Percentiles rank a stretch among this genome's conserved stretches.
phyloP scores from a whole-genome alignment of 1,140 invertebrate genomes.

The Calephelis virginiensis region DNA sequence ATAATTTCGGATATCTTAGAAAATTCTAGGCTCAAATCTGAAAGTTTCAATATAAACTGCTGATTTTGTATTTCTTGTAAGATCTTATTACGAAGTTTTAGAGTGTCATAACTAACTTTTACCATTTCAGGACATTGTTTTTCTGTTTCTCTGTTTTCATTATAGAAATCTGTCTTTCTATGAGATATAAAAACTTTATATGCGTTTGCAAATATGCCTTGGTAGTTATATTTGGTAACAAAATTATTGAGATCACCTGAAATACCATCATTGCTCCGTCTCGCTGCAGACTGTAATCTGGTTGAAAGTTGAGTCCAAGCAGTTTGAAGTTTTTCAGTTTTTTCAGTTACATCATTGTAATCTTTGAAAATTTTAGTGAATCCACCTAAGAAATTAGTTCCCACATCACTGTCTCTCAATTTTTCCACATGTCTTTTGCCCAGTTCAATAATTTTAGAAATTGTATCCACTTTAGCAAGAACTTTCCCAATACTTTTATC shows the following conservation, averaged over 20 bases:
- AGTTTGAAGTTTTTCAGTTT: constrained; percentile 56
- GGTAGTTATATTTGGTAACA: constrained; percentile 59
- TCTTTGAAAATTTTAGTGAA: constrained; percentile 66
- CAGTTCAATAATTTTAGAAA: constrained; percentile 52
- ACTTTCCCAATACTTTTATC: constrained; percentile 69
- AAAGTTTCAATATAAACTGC: constrained; percentile 62
- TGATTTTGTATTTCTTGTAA: constrained; percentile 59
- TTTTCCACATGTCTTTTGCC: constrained; percentile 55
- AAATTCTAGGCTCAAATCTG: constrained; percentile 66
- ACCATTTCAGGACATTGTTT: constrained; percentile 62
- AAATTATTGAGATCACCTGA: constrained; percentile 60
- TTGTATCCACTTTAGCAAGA: constrained; percentile 53
- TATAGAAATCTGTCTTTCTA: constrained; percentile 55
- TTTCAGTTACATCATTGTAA: constrained; percentile 51
- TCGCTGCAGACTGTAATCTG: constrained; percentile 64
- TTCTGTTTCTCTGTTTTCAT: constrained; percentile 52
- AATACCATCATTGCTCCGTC: constrained; percentile 63
- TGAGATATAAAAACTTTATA: constrained; percentile 49
- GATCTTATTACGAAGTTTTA: constrained; percentile 68
- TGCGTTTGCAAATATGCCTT: constrained; percentile 52
- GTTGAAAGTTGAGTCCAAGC: constrained; percentile 63
- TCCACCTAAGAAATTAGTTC: constrained; percentile 53
- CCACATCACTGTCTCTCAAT: constrained; percentile 47
- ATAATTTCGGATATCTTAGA: constrained; percentile 64
- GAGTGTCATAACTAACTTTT: constrained; percentile 62